Conservation (phyloP, 1,140 invertebrate species). For the Drosophila nasuta region DNA sequence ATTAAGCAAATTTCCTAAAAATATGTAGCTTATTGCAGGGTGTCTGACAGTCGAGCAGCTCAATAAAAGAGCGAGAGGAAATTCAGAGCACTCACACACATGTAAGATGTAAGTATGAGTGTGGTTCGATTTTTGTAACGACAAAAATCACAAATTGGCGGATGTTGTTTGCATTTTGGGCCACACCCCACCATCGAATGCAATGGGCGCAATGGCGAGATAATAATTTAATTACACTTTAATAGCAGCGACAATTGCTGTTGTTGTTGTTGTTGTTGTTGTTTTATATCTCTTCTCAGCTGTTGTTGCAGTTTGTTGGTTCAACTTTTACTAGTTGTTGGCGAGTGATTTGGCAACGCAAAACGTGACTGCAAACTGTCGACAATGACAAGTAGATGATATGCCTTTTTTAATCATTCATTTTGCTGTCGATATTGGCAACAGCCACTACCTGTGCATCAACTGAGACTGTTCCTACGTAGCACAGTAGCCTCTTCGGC, state of each 20-base stretch:
- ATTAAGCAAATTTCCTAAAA: constrained; percentile 9
- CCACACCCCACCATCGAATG: constrained; percentile 33
- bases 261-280: background rate
- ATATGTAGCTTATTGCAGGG: background rate
- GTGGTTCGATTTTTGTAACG: constrained; percentile 19
- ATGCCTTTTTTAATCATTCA: constrained; percentile 33
- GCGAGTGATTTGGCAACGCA: constrained; percentile 10
- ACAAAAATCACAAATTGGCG: constrained; percentile 59
- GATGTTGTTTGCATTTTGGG: constrained; percentile 62
- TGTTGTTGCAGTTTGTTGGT: constrained; percentile 28
- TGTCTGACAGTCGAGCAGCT: background rate
- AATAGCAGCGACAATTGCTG: constrained; percentile 55
- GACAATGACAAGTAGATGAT: constrained; percentile 27
- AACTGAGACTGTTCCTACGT: constrained; percentile 44
- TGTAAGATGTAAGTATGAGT: background rate
- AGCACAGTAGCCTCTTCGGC: constrained; percentile 60
- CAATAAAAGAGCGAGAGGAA: background rate
- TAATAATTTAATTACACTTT: constrained; percentile 78
- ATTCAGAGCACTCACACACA: too few relatives aligned
- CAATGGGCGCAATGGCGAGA: constrained; percentile 39
- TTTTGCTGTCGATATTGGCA: background rate
- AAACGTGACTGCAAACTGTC: constrained; percentile 45
- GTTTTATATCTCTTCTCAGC: background rate
- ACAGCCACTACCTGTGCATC: background rate
- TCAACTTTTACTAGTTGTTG: constrained; percentile 6